These are phyloP conservation scores for Agrotis clavis DNA, from an alignment of 2,888 invertebrate species.

Conservation along the genomic window DNA sequence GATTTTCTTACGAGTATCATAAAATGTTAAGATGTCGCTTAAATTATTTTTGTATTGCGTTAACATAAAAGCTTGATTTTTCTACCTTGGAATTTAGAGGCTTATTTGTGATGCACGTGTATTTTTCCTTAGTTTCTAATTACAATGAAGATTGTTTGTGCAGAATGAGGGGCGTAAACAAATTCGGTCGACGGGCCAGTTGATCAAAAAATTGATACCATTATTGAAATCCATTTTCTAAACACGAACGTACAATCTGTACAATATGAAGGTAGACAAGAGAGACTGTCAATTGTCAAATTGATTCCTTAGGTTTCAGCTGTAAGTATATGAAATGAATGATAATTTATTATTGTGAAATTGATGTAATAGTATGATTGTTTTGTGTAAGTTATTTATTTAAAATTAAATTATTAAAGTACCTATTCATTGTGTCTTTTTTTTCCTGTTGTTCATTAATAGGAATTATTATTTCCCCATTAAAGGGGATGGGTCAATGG, in stretches of 20 bases:
- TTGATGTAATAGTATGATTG: constrained; percentile 33
- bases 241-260: constrained; percentile 52
- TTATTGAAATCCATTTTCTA: constrained; percentile 40
- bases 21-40: no score
- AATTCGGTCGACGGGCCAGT: neutral
- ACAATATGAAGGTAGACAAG: neutral
- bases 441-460: neutral
- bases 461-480: no score
- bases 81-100: no score
- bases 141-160: no score
- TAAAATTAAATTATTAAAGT: constrained; percentile 25
- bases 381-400: constrained; percentile 46
- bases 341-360: constrained; percentile 36
- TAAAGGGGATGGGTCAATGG: no score
- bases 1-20: no score
- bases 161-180: no score
- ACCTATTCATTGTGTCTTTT: neutral
- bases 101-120: no score
- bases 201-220: neutral
- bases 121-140: no score
- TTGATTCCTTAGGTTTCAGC: neutral
- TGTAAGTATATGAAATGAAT: constrained; percentile 27
- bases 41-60: no score
- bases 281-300: neutral
- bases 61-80: no score